Base-by-base conservation (phyloP, 2,113 vertebrate species). In the Cyanocitta stelleri region DNA sequence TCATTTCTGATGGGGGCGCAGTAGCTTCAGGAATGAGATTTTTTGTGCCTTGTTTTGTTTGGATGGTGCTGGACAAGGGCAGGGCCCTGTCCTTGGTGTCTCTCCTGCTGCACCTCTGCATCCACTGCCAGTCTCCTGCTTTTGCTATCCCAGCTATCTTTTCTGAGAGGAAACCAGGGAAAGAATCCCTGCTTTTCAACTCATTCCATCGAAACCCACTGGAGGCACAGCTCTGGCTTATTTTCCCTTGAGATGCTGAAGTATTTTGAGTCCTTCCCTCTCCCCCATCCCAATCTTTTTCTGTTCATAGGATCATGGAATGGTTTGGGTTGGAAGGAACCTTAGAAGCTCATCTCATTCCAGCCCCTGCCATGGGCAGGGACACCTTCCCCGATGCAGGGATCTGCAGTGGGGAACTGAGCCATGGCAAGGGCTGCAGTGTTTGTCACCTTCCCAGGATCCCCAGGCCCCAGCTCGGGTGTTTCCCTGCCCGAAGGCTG, bases 401-500 rank as follows among this genome's bases (percentile, higher is more conserved):
- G 32, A 3, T 24, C 16, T 62, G 54, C 69, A 78, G 66, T 26
- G 4, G 29, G 32, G 46, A 16, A 0, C 26, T 1, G 49, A 17
- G 30, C 10, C 4, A 0, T 6, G 13, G 1, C 35, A 1, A 1
- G 29, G 22, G 2, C 52, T 18, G 61, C 21, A 14, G 62, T 0
- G 1, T 8, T 7, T 6, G 19, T 15, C 29, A 2, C 73, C 14
- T 4, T 5, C 59, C 35, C 16, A 13, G 35, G 13, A 1, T 6
- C 23, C 37, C 0, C n/a, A 6, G 62, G 7, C 26, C 30, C 5
- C 18, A 56, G 62, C 29, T 41, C 0, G 1, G 87, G 29, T 4
- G 1, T 37, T 35, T 68, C 17, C 19, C 41, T 75, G 14, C 30
- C 80, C 66, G 21, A 27, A 49, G 73, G 16, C 84, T 78, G 13